phyloP scores from a whole-genome alignment of 2,888 invertebrate genomes.

The Lithophane ornitopus region DNA sequence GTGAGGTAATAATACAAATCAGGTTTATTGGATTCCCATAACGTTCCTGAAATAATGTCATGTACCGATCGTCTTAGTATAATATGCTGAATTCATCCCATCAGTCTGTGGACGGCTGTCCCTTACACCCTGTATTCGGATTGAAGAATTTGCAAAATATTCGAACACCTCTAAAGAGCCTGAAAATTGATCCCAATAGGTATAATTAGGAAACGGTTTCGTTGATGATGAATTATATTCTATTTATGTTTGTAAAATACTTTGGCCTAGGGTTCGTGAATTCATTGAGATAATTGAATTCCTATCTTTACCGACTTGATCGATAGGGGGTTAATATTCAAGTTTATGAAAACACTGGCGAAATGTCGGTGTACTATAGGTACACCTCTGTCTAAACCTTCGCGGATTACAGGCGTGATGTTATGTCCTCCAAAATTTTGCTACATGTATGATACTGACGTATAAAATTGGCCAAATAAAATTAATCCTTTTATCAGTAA shows the following conservation, averaged over 20 bases:
- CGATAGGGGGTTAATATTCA: background rate
- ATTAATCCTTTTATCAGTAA: background rate
- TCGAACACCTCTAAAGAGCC: background rate
- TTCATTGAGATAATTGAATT: conserved; percentile 32
- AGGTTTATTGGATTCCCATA: too few species aligned
- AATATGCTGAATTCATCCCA: too few species aligned
- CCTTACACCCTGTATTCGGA: too few species aligned
- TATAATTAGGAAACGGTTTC: background rate
- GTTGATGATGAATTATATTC: background rate
- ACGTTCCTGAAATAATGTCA: too few species aligned
- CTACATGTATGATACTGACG: background rate
- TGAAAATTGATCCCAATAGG: background rate
- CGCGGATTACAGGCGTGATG: too few species aligned
- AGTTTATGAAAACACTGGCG: background rate
- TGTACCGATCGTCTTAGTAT: too few species aligned
- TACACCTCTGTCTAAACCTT: too few species aligned
- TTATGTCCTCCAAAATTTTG: background rate
- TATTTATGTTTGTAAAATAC: conserved; percentile 6
- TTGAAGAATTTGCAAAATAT: conserved; percentile 3
- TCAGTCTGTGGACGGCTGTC: too few species aligned
- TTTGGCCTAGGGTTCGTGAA: background rate
- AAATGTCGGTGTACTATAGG: too few species aligned
- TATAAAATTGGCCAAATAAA: background rate
- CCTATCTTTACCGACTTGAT: background rate
- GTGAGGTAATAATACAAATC: too few species aligned